A percentile compares a stretch with the other conserved stretches of the same genome.
Evolutionary conservation across 2,888 invertebrate genomes (phyloP).

Genomic region (Harpagoxenus sublaevis): DNA sequence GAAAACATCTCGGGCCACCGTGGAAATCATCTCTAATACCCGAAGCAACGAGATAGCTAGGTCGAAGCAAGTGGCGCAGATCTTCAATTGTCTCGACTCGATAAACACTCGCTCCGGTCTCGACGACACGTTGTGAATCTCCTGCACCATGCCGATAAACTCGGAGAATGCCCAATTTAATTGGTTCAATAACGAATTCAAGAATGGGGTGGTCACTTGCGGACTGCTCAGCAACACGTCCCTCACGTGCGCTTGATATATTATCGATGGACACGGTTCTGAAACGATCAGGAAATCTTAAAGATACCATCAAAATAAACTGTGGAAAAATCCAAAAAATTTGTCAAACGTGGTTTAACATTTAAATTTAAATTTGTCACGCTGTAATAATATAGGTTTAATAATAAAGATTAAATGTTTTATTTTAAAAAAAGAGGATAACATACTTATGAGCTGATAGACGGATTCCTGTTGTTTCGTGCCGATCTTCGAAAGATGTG

Average conservation of each 20-base stretch:
- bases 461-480: conserved; percentile 87
- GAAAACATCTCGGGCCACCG: conserved; percentile 90
- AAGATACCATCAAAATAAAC: not conserved
- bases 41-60: conserved; percentile 92
- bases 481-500: conserved; percentile 86
- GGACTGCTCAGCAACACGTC: conserved; percentile 89
- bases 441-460: conserved; percentile 85
- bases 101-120: conserved; percentile 88
- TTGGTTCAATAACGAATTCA: conserved; percentile 93
- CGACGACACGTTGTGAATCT: conserved; percentile 90
- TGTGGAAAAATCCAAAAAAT: conserved; percentile 11
- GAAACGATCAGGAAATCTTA: conserved; percentile 62
- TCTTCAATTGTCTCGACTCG: conserved; percentile 91
- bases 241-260: conserved; percentile 90
- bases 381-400: not conserved
- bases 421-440: not conserved
- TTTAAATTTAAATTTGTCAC: not conserved
- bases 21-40: conserved; percentile 93
- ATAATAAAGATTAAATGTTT: not conserved
- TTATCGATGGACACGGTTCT: conserved; percentile 91
- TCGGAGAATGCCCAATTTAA: conserved; percentile 96
- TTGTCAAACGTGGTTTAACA: not conserved
- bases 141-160: conserved; percentile 94
- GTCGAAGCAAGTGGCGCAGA: conserved; percentile 95
- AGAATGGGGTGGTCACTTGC: conserved; percentile 89